Conservation (phyloP, 2,797 vertebrate genomes). For the Sebastes dallii region DNA sequence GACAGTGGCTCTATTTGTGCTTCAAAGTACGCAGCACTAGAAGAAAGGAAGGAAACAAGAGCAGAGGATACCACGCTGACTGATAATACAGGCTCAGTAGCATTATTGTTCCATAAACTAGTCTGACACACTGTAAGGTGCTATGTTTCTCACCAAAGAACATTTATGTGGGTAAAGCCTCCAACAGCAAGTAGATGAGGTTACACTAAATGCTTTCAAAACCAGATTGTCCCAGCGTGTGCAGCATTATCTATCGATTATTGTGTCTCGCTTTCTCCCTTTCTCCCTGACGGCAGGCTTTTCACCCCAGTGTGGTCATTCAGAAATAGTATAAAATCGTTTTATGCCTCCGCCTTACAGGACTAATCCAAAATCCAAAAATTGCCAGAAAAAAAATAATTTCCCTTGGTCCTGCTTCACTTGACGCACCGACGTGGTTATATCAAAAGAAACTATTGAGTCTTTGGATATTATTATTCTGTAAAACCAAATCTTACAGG, state of each 20-base stretch:
- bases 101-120: neutral
- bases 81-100: neutral
- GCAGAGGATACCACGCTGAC: neutral
- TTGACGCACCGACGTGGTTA: neutral
- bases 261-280: no score
- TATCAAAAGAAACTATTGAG: neutral
- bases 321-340: neutral
- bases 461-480: neutral
- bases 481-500: neutral
- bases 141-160: neutral
- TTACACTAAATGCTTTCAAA: neutral
- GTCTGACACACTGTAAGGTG: neutral
- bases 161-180: neutral
- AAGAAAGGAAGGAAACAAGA: slow-evolving; percentile 33
- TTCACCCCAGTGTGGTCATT: neutral
- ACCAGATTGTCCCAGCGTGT: neutral
- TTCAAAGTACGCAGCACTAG: slow-evolving; percentile 18
- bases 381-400: neutral
- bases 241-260: neutral
- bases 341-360: no score
- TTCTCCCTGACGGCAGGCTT: neutral
- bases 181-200: neutral
- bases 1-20: slow-evolving; percentile 32
- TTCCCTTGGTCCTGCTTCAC: neutral
- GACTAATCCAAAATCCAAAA: neutral